phyloP scores from a whole-genome alignment of 2,797 vertebrate genomes.

The Heterohyrax brucei region DNA sequence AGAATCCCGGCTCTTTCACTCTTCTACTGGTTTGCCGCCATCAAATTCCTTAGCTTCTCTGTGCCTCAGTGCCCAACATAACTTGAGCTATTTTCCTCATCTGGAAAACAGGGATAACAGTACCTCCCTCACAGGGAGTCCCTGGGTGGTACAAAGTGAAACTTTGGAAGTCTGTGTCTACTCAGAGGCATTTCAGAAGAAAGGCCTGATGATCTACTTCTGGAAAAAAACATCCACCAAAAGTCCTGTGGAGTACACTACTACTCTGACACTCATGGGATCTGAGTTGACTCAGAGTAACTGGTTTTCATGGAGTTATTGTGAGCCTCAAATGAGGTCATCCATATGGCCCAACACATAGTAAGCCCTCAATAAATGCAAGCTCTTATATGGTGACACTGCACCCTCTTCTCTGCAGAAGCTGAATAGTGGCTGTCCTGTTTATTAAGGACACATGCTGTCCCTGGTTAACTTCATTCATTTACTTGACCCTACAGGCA shows the following conservation, averaged over 20 bases:
- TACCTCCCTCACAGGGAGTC: neutral
- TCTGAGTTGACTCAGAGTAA: no score
- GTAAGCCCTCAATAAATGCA: neutral
- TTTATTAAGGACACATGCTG: accelerated
- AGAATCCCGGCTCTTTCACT: neutral
- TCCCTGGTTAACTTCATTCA: neutral
- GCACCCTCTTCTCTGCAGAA: neutral
- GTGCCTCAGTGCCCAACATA: neutral
- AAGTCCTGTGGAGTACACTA: no score
- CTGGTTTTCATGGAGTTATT: neutral
- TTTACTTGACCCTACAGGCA: no score
- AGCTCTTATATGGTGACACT: neutral
- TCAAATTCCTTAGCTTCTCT: neutral
- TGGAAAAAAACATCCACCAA: no score
- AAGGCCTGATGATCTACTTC: no score
- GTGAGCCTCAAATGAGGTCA: neutral
- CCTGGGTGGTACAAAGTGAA: no score
- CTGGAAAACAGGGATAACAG: neutral
- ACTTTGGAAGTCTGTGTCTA: no score
- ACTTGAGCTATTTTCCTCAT: neutral
- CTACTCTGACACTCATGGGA: no score
- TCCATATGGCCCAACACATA: neutral
- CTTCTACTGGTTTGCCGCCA: neutral
- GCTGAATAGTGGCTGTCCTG: accelerated
- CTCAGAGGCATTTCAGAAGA: no score